Percentiles rank a stretch among this genome's conserved stretches.
Evolutionary conservation across 64 coral and sea anemone genomes (phyloP).

Genomic region (Porites australiensis): DNA sequence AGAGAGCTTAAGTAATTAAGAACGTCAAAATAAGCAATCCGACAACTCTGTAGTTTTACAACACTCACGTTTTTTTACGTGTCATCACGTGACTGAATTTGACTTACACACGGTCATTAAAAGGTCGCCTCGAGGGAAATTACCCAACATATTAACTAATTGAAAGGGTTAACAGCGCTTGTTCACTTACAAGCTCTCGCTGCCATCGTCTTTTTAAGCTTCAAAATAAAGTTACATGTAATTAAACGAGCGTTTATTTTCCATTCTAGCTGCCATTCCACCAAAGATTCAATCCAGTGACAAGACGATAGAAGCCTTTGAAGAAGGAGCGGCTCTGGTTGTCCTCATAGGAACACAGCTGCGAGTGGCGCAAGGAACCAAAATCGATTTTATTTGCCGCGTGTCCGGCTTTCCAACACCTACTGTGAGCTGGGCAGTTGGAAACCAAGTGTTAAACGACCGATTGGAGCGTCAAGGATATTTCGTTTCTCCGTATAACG

Average conservation of each 20-base stretch:
- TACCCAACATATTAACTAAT: too few species aligned
- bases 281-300: conserved; percentile 3
- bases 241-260: neutral
- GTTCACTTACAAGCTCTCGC: too few species aligned
- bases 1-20: too few species aligned
- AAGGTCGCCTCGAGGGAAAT: too few species aligned
- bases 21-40: too few species aligned
- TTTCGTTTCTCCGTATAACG: conserved; percentile 1
- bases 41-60: too few species aligned
- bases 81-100: too few species aligned
- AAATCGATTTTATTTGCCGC: conserved; percentile 18
- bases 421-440: neutral
- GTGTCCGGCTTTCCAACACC: conserved; percentile 37
- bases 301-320: neutral
- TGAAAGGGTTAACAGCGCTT: too few species aligned
- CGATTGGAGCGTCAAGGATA: neutral
- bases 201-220: too few species aligned
- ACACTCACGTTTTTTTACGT: too few species aligned
- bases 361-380: neutral
- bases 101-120: too few species aligned
- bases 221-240: too few species aligned
- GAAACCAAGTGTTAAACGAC: neutral
- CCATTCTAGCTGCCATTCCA: neutral
- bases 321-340: neutral
- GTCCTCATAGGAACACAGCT: conserved; percentile 6